Percentiles rank a stretch among this genome's conserved stretches.
phyloP scores from a whole-genome alignment of 2,797 vertebrate species.

The Sebastiscus albofasciatus region DNA sequence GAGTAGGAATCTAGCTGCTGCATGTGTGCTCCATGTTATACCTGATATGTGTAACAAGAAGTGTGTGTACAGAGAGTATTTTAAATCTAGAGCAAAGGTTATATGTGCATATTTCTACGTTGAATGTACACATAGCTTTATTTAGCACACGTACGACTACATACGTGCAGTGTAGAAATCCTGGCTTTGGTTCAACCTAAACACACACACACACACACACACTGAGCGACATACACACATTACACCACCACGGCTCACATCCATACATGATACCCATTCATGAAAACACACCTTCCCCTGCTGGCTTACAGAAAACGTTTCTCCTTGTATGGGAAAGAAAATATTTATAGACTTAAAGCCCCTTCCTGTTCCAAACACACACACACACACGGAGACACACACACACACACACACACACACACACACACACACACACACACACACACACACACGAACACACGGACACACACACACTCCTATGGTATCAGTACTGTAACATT shows the following conservation, averaged over 20 bases:
- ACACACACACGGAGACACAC: background rate
- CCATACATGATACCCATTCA: conserved; percentile 41
- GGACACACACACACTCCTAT: too few species aligned
- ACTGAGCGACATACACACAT: background rate
- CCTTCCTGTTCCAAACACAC: conserved; percentile 14
- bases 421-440: too few species aligned
- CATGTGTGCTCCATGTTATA: background rate
- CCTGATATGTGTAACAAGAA: background rate
- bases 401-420: too few species aligned
- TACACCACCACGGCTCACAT: conserved; percentile 5
- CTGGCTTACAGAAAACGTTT: conserved; percentile 43
- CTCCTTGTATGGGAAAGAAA: conserved; percentile 68
- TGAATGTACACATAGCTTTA: background rate
- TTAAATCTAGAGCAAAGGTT: background rate
- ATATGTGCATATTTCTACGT: background rate
- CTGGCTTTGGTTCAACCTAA: conserved; percentile 19
- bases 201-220: conserved; percentile 24
- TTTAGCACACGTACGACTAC: background rate
- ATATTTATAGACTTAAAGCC: conserved; percentile 57
- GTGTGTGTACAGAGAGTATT: background rate
- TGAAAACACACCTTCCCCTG: conserved; percentile 23
- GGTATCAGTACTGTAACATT: conserved; percentile 2
- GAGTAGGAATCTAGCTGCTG: background rate
- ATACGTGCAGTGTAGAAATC: background rate
- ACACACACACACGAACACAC: too few species aligned